A percentile compares a stretch with the other conserved stretches of the same genome.
Evolutionary conservation across 2,113 vertebrate species (phyloP).

Genomic region (Fulmarus glacialis): DNA sequence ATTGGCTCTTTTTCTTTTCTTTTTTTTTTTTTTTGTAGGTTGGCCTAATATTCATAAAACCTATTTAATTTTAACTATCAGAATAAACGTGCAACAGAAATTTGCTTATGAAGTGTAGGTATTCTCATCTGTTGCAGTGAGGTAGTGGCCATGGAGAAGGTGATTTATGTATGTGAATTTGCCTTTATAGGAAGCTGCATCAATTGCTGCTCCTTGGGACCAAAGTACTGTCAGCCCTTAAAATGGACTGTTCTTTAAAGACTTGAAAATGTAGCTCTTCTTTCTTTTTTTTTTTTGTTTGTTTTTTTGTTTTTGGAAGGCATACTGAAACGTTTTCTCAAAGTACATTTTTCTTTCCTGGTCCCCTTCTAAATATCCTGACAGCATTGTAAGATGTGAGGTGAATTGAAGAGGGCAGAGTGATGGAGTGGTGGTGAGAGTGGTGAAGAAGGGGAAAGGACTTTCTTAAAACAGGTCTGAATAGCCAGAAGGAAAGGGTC

Average conservation of each 20-base stretch:
- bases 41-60: background rate
- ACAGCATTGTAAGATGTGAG: background rate
- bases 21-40: background rate
- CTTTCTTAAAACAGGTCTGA: background rate
- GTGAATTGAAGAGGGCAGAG: background rate
- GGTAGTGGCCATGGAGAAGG: background rate
- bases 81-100: background rate
- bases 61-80: background rate
- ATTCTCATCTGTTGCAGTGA: background rate
- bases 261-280: background rate
- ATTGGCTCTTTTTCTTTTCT: too few species aligned
- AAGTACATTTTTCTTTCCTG: background rate
- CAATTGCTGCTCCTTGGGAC: background rate
- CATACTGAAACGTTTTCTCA: background rate
- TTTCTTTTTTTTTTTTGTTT: background rate
- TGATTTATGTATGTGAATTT: background rate
- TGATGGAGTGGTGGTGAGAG: background rate
- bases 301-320: background rate
- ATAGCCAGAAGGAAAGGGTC: background rate
- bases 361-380: background rate
- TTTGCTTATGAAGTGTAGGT: background rate
- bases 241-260: background rate
- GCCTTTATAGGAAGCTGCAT: background rate
- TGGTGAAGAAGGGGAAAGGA: background rate
- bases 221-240: background rate